These are phyloP conservation scores for Propithecus perrieri DNA, from an alignment of 2,797 vertebrate genomes.

Conservation along the genomic window DNA sequence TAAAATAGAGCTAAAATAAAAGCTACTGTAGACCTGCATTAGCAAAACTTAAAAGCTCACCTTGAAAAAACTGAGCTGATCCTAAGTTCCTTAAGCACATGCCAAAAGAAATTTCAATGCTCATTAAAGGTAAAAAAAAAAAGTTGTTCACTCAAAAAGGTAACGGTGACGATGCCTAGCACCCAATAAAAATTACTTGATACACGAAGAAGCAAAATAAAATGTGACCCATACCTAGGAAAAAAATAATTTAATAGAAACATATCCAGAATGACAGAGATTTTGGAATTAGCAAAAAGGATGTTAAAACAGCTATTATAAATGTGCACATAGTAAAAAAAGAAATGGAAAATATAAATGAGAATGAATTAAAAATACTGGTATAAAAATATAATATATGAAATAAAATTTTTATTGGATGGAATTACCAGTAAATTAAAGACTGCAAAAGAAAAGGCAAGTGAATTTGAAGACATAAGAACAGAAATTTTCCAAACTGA, in stretches of 20 bases:
- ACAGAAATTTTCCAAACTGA: background rate
- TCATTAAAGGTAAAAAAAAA: background rate
- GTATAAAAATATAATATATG: background rate
- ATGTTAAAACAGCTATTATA: background rate
- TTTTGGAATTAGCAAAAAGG: background rate
- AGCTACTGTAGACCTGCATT: background rate
- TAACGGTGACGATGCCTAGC: background rate
- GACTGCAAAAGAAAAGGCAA: background rate
- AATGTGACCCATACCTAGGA: background rate
- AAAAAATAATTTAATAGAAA: background rate
- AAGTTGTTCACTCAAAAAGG: background rate
- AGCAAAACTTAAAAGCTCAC: background rate
- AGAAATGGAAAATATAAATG: background rate
- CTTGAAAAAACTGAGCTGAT: background rate
- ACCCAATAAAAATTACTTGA: background rate
- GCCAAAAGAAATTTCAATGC: background rate
- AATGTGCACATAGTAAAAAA: background rate
- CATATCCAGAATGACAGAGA: background rate
- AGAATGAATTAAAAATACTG: background rate
- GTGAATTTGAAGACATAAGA: background rate
- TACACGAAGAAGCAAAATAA: background rate
- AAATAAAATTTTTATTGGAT: background rate
- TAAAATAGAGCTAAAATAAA: background rate
- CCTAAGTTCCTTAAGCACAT: background rate
- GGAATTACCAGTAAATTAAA: background rate